Conservation (phyloP, 2,797 vertebrate genomes). For the Lepus townsendii region DNA sequence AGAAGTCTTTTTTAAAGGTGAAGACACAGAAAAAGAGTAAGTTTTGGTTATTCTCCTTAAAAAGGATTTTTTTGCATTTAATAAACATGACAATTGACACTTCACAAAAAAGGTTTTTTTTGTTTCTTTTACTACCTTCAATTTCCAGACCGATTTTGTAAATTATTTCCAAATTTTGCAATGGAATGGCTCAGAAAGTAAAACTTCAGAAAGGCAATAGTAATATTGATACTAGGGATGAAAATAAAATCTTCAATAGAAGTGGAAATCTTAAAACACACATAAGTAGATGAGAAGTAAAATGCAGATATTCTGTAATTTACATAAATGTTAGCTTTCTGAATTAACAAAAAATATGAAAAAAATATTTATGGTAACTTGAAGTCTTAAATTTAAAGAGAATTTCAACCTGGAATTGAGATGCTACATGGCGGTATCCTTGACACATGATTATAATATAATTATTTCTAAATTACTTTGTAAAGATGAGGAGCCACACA, state of each 20-base stretch:
- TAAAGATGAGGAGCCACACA: not conserved
- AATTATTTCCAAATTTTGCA: slow-evolving; percentile 49
- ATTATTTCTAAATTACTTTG: not conserved
- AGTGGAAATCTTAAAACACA: not conserved
- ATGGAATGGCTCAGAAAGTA: not conserved
- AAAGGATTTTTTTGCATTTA: slow-evolving; percentile 20
- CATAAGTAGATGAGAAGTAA: not conserved
- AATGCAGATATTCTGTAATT: not conserved
- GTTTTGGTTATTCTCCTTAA: not conserved
- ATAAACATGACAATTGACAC: not conserved
- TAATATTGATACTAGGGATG: not conserved
- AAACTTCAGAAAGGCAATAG: not conserved
- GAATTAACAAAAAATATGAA: slow-evolving; percentile 14
- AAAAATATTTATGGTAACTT: not conserved
- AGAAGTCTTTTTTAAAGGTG: slow-evolving; percentile 18
- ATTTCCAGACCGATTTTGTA: not conserved
- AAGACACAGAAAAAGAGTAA: not conserved
- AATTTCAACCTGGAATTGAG: not conserved
- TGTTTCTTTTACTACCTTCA: not conserved
- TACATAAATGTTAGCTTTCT: not conserved
- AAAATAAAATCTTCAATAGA: slow-evolving; percentile 12
- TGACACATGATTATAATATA: not conserved
- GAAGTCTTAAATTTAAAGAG: slow-evolving; percentile 9
- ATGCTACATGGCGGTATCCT: not conserved
- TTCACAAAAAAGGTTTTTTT: not conserved